Evolutionary conservation across 1,140 invertebrate species (phyloP), one percentile per base, ranked within the genome.

Genomic region (Habropoda laboriosa): DNA sequence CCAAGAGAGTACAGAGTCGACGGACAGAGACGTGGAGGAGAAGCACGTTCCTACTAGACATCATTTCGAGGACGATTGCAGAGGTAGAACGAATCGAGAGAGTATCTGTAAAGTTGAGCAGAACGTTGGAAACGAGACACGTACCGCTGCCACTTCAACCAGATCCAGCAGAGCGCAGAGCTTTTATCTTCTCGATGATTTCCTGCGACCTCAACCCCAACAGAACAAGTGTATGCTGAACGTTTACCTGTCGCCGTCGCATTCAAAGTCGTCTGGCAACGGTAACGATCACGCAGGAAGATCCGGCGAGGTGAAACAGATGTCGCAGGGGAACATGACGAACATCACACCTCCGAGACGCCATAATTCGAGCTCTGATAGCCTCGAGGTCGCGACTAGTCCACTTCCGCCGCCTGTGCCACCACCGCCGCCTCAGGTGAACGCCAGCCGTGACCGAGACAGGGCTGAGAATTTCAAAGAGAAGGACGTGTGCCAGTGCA

Each of bases 161-260:
- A 87, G 91, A 55, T 92, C 92, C 3, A 90, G 88, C 10, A 82
- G 92, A 1, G 93, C 93, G 3, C 93, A 94, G 74, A 93, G 93
- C 78, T 94, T 94, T 63, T 94, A 94, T 81, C 88, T 94, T 1
- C 85, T 94, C 13, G 94, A 94, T 72, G 94, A 94, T 68, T 94
- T 94, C 49, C 79, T 94, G 61, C 89, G 91, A n/a, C 94, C 94
- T 0, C 91, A 92, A 63, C 91, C 90, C 0, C 89, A 90, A 35
- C 83, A 82, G 42, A 84, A 79, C 61, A 92, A 91, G 80, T 91
- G 86, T 72, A 88, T 82, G 60, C 47, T 90, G 18, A 91, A 92
- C 82, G 86, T 90, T 12, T 89, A 90, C 30, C 53, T 91, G 55
- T 88, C 91, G 12, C 86, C 88, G 55, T 87, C 89, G 1, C 70